Base-by-base conservation (phyloP, 1,140 invertebrate genomes). In the Drosophila eugracilis region DNA sequence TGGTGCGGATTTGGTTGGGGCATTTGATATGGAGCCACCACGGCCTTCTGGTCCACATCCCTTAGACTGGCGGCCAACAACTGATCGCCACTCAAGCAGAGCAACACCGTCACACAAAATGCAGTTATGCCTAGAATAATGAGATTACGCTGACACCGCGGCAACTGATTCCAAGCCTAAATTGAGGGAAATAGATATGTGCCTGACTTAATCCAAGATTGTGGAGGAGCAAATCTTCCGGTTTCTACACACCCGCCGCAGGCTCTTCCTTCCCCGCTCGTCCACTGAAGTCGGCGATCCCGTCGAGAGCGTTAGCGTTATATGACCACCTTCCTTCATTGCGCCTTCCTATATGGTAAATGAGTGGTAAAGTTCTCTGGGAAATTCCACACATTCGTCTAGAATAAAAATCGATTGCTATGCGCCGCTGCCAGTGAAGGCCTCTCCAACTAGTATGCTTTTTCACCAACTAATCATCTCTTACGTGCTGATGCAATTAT, bases 121-220 rank as follows among this genome's bases (percentile, higher is more conserved):
- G 76, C 89, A 0, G 75, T 74, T 24, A 92, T 37, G 5, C 94
- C 76, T 70, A 96, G 93, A 70, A 95, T 94, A 52, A 96, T 93
- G 30, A 96, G 92, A 84, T 95, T 96, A 36, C 95, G 93, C 91
- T 97, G 96, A 81, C 96, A 94, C 76, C 96, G 94, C n/a, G 96
- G 96, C 32, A 97, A 90, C 78, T 96, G 95, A 84, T 96, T 96
- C 96, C 96, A 97, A 91, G 94, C 93, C 96, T 97, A 78, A 26
- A 93, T 93, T 7, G 15, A 3, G 36, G 0, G 36, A 37, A 37
- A 32, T 39, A 41, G 0, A 34, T 12, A n/a, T n/a, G n/a, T n/a
- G n/a, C n/a, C n/a, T n/a, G n/a, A n/a, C n/a, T n/a, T n/a, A n/a
- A n/a, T n/a, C n/a, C n/a, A n/a, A n/a, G n/a, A n/a, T 4, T 39